A percentile compares a stretch with the other conserved stretches of the same genome.
phyloP scores from a whole-genome alignment of 1,140 invertebrate genomes.

The Neomicropteryx cornuta region DNA sequence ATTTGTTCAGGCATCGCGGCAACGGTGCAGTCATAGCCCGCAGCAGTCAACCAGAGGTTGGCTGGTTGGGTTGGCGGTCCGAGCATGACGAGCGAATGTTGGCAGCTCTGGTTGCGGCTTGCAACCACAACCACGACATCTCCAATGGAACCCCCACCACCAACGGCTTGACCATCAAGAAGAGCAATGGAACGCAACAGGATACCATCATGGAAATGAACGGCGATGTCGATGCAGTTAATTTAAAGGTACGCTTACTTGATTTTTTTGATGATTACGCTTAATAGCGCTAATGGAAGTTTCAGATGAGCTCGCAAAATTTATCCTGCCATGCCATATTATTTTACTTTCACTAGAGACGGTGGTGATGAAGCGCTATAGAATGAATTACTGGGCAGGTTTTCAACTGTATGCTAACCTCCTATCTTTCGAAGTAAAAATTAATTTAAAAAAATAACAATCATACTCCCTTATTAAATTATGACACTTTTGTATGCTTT shows the following conservation, averaged over 20 bases:
- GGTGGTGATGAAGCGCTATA: too few species aligned
- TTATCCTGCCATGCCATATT: too few species aligned
- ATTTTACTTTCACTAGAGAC: too few species aligned
- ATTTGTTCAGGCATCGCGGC: constrained; percentile 56
- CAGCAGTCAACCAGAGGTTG: constrained; percentile 87
- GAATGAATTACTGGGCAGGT: too few species aligned
- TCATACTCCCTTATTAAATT: too few species aligned
- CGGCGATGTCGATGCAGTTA: constrained; percentile 12
- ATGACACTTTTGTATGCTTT: too few species aligned
- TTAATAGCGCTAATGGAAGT: too few species aligned
- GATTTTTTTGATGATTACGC: too few species aligned
- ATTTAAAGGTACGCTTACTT: constrained; percentile 19
- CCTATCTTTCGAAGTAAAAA: too few species aligned
- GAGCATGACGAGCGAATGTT: constrained; percentile 79
- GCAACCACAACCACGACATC: constrained; percentile 54
- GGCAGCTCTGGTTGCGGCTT: constrained; percentile 73
- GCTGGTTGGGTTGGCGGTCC: constrained; percentile 87
- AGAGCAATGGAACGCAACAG: constrained; percentile 7
- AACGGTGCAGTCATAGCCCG: constrained; percentile 90
- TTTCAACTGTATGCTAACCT: too few species aligned
- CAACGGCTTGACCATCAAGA: background rate
- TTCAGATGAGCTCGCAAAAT: too few species aligned
- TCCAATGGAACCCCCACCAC: background rate
- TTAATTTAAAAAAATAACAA: too few species aligned
- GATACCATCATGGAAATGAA: constrained; percentile 21